phyloP scores from a whole-genome alignment of 2,113 vertebrate species.

The Loxodonta africana region DNA sequence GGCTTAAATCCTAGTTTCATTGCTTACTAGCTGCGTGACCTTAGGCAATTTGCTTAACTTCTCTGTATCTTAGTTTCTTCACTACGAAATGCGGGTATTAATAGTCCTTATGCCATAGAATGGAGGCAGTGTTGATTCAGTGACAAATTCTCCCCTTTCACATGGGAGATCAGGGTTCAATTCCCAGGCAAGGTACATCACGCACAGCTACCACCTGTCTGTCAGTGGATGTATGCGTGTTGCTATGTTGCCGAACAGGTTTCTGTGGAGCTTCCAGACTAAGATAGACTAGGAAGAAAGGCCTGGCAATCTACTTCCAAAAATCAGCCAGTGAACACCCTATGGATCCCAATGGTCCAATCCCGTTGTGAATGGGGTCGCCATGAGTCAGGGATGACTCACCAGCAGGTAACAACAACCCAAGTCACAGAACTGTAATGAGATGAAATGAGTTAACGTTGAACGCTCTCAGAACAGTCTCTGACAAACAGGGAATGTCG shows the following conservation, averaged over 20 bases:
- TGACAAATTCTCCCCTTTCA: not conserved
- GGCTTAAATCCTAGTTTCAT: no score
- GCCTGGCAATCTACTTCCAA: not conserved
- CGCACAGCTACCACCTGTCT: not conserved
- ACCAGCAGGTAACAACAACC: not conserved
- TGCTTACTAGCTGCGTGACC: not conserved
- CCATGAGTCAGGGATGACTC: not conserved
- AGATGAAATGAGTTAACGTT: not conserved
- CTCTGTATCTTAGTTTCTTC: not conserved
- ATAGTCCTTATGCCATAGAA: not conserved
- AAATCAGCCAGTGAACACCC: not conserved
- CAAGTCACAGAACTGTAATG: not conserved
- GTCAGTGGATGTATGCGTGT: not conserved
- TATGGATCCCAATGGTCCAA: not conserved
- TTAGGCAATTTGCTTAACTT: not conserved
- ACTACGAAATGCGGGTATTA: not conserved
- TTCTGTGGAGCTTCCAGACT: not conserved
- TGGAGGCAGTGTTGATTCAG: not conserved
- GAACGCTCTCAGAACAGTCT: not conserved
- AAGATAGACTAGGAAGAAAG: not conserved
- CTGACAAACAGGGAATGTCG: not conserved
- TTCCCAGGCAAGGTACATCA: not conserved
- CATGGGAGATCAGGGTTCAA: not conserved
- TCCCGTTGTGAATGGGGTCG: not conserved
- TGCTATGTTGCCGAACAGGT: not conserved